These are phyloP conservation scores for Ennomos fuscantarius DNA, from an alignment of 2,888 invertebrate genomes.

Conservation along the genomic window DNA sequence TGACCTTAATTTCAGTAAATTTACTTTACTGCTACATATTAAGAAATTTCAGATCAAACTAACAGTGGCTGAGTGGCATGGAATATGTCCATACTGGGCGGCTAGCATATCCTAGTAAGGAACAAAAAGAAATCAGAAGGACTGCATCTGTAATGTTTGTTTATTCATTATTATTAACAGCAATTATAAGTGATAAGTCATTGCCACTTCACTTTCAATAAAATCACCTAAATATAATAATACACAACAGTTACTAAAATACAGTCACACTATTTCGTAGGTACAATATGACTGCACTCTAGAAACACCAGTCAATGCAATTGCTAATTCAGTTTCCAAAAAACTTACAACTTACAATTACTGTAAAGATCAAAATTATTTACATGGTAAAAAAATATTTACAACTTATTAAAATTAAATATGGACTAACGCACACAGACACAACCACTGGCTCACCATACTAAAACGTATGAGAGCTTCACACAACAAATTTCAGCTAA, in stretches of 20 bases:
- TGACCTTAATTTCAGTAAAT: too few species aligned
- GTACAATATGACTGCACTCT: slow-evolving; percentile 38
- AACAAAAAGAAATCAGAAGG: slow-evolving; percentile 10
- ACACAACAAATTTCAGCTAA: slow-evolving; percentile 47
- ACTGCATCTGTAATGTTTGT: slow-evolving; percentile 46
- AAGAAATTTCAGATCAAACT: too few species aligned
- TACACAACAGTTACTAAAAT: slow-evolving; percentile 21
- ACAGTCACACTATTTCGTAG: slow-evolving; percentile 15
- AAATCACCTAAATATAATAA: slow-evolving; percentile 32
- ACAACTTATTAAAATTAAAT: slow-evolving; percentile 68
- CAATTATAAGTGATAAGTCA: slow-evolving; percentile 76
- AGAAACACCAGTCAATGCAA: slow-evolving; percentile 44
- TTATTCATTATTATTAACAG: slow-evolving; percentile 74
- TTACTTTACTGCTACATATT: too few species aligned
- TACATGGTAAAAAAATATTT: slow-evolving; percentile 72
- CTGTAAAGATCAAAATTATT: slow-evolving; percentile 57
- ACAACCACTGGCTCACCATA: slow-evolving; percentile 56
- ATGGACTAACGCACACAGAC: slow-evolving; percentile 47
- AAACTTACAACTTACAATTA: slow-evolving; percentile 78
- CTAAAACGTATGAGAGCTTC: slow-evolving; percentile 74
- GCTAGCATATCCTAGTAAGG: not conserved
- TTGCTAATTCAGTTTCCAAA: slow-evolving; percentile 52
- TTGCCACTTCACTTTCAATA: slow-evolving; percentile 48
- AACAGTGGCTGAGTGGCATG: too few species aligned
- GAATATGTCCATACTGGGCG: too few species aligned